Base-by-base conservation (phyloP, 2,113 vertebrate species). In the Benitochromis conjunctus region DNA sequence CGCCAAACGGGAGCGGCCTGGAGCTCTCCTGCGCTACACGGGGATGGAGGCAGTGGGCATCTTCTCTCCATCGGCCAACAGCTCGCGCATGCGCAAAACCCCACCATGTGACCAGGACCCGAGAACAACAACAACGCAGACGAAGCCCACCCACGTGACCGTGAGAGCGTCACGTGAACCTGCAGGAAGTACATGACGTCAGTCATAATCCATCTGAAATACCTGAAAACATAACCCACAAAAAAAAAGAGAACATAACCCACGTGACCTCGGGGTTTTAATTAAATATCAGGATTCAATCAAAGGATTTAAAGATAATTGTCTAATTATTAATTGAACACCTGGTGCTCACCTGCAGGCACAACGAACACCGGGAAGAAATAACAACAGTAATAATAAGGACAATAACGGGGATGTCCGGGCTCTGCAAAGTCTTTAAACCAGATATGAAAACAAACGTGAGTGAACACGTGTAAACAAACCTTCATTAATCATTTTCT, bases 51-150 rank as follows among this genome's bases (percentile, higher is more conserved):
- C 84, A 66, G 57, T 74, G 77, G 34, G 69, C 92, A 90, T 89
- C 84, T 84, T 91, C 82, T 82, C 89, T 81, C 88, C 85, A 85
- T 85, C 58, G 26, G 60, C 77, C 6, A 11, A n/a, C 53, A 10
- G 4, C 5, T 8, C 3, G 16, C 94, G 93, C 92, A 92, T 91
- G 93, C 90, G 91, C 80, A 29, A 4, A 76, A 56, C 0, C 3
- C 19, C 3, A 43, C 41, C 92, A 92, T 2, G 82, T 93, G 92
- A 94, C 21, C 71, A 7, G 43, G 14, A 48, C 41, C 69, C 5
- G 43, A 10, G 19, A 11, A 29, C 69, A 74, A 74, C 69, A 74
- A 48, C 69, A 74, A 71, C 66, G 18, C 66, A 5, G 66, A 71
- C 10, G 21, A 71, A 26, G 14, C 21, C 14, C 41, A 11, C 24